Evolutionary conservation across 2,797 vertebrate species (phyloP), one percentile per base, ranked within the genome.

Genomic region (Sorex maritimensis): DNA sequence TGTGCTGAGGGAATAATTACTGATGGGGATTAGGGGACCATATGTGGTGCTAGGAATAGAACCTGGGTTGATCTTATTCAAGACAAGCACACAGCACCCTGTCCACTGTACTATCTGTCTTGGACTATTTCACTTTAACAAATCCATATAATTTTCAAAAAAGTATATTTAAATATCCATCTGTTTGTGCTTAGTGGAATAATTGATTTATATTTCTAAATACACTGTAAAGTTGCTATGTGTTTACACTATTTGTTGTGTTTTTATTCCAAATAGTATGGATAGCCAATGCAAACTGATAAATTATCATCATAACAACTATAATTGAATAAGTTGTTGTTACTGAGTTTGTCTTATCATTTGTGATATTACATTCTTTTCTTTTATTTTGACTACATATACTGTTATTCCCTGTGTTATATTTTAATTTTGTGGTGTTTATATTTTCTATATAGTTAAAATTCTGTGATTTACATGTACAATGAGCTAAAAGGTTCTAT

Each of bases 381-480:
- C 13, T 80, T 86, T 52, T 86, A 73, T 55, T 74, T 55, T 74
- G 73, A 34, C 46, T 88, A 19, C 14, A 68, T 52, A 68, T 26
- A 68, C 24, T 58, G 38, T 14, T 69, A 19, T 28, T 11, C 49
- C 24, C 30, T 67, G 14, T 86, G 41, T 58, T 46, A 14, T 67
- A 26, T 28, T 38, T n/a, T 44, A 44, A 71, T 52, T 52, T 52
- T 52, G 1, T 46, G 28, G 30, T 30, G 24, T 49, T 67, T 58
- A 15, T 17, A 87, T 52, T 72, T 63, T 68, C 5, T 58, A 74
- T 73, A 87, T 86, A 72, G 14, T 83, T 80, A 46, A 21, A 83
- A 65, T 5, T 52, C 24, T 58, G 24, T 80, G 30, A 52, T 11
- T 11, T 14, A 52, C 49, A 11, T 11, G 6, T 52, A 52, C 49